Evolutionary conservation across 2,797 vertebrate genomes (phyloP).

Genomic region (Linurgus olivaceus): DNA sequence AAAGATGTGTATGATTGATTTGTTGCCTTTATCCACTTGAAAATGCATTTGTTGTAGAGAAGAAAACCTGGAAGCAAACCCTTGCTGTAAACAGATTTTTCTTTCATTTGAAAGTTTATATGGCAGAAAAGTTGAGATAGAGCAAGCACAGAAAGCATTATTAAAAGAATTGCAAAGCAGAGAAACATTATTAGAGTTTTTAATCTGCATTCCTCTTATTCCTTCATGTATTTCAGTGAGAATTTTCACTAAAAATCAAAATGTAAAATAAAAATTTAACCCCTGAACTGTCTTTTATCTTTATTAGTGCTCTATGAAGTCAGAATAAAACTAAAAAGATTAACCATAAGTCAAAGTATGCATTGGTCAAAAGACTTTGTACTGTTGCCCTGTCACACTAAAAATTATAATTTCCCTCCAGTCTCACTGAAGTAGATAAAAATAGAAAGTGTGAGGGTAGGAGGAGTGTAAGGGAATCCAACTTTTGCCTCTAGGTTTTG

Average conservation of each 20-base stretch:
- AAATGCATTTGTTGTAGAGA: neutral
- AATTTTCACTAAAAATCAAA: neutral
- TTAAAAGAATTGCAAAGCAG: neutral
- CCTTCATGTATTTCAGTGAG: neutral
- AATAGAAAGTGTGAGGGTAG: neutral
- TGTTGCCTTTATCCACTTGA: neutral
- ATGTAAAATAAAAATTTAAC: neutral
- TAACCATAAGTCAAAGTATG: neutral
- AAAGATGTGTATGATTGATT: neutral
- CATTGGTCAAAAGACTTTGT: neutral
- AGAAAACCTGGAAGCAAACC: neutral
- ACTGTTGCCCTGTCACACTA: neutral
- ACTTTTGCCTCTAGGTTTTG: neutral
- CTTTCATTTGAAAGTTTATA: neutral
- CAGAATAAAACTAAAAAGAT: neutral
- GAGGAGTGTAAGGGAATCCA: neutral
- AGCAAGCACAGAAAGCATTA: neutral
- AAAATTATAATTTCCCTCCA: neutral
- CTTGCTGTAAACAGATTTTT: neutral
- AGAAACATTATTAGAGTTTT: neutral
- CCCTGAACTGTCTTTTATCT: neutral
- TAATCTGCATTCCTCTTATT: neutral
- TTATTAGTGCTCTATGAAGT: neutral
- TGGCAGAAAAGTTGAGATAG: neutral
- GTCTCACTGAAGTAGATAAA: neutral